Percentiles rank a stretch among this genome's conserved stretches.
phyloP scores from a whole-genome alignment of 2,797 vertebrate species.

The Rhinella marina region DNA sequence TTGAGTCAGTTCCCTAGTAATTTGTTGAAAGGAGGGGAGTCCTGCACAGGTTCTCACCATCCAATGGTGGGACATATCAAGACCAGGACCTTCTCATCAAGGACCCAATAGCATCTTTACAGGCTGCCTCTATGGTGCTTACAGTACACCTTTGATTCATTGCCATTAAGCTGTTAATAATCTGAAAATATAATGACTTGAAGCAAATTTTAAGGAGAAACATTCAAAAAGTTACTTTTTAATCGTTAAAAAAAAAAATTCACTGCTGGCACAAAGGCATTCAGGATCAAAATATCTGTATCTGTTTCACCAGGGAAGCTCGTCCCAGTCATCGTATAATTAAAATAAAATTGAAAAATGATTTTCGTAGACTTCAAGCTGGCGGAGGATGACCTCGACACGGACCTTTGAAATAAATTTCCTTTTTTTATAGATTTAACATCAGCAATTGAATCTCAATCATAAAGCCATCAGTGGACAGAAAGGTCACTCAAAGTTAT shows the following conservation, averaged over 20 bases:
- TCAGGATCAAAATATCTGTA: not conserved
- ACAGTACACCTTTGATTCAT: not conserved
- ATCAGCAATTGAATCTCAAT: slow-evolving; percentile 44
- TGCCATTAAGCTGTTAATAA: not conserved
- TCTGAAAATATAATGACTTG: not conserved
- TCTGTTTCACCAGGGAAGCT: not conserved
- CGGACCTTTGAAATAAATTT: slow-evolving; percentile 44
- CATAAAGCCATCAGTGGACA: slow-evolving; percentile 47
- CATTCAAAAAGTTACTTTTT: not conserved
- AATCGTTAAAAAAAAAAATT: not conserved
- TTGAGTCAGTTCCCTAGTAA: not conserved
- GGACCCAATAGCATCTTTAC: not conserved
- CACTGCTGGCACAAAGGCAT: not conserved
- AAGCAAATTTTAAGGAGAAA: not conserved
- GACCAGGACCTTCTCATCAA: not conserved
- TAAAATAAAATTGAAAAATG: slow-evolving; percentile 45
- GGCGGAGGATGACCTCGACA: slow-evolving; percentile 22
- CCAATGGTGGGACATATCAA: not conserved
- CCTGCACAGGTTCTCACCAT: not conserved
- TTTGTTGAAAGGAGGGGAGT: not conserved
- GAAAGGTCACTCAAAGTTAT: slow-evolving; percentile 50
- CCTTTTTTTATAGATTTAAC: slow-evolving; percentile 31
- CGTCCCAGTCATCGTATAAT: slow-evolving; percentile 25
- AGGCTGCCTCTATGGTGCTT: not conserved
- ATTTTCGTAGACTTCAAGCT: slow-evolving; percentile 14